Evolutionary conservation across 1,140 invertebrate genomes (phyloP).

Genomic region (Drosophila ambigua): DNA sequence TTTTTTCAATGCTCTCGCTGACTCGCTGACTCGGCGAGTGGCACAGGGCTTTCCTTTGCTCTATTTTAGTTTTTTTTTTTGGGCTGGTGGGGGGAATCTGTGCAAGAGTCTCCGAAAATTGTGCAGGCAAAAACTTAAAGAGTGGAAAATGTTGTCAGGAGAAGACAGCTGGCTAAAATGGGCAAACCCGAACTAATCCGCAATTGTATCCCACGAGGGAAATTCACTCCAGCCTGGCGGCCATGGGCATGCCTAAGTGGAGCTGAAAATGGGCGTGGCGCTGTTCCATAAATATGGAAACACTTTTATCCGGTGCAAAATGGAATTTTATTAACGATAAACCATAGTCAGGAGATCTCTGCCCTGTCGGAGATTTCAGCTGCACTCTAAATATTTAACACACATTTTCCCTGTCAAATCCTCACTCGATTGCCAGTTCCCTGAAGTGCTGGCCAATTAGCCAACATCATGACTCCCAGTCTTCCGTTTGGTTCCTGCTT

Average conservation of each 20-base stretch:
- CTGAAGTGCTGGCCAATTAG: slow-evolving; percentile 23
- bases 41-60: slow-evolving; percentile 14
- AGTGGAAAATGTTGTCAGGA: slow-evolving; percentile 22
- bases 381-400: slow-evolving; percentile 6
- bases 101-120: slow-evolving; percentile 46
- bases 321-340: slow-evolving; percentile 9
- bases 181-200: background rate
- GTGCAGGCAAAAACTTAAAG: slow-evolving; percentile 55
- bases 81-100: slow-evolving; percentile 40
- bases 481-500: too few species aligned
- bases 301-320: slow-evolving; percentile 4
- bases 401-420: too few species aligned
- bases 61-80: slow-evolving; percentile 8
- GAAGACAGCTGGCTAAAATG: slow-evolving; percentile 3
- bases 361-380: background rate
- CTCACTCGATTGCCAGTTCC: background rate
- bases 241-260: slow-evolving; percentile 37
- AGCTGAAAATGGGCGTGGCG: slow-evolving; percentile 14
- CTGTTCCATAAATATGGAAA: slow-evolving; percentile 17
- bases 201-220: slow-evolving; percentile 2
- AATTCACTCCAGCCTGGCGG: too few species aligned
- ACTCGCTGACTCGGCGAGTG: slow-evolving; percentile 54
- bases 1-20: slow-evolving; percentile 25
- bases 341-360: background rate
- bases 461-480: background rate